Conservation (phyloP, 2,888 invertebrate species). For the Salpingus planirostris region DNA sequence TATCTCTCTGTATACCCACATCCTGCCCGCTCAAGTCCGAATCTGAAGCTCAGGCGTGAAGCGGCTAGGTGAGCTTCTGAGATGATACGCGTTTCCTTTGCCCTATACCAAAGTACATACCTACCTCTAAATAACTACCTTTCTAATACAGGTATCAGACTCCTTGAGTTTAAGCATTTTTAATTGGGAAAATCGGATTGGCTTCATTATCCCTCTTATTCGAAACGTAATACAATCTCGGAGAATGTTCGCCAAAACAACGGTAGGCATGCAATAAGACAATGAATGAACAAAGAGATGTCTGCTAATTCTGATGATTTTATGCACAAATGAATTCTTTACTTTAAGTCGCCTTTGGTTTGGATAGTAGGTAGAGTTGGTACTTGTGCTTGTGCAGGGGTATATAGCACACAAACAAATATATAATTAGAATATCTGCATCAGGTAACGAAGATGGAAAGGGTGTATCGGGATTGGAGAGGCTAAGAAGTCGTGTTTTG, state of each 20-base stretch:
- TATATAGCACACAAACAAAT: conserved; percentile 18
- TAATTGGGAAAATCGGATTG: conserved; percentile 46
- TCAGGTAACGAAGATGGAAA: conserved; percentile 20
- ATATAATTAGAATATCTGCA: conserved; percentile 23
- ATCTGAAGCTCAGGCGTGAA: too few species aligned
- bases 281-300: conserved; percentile 28
- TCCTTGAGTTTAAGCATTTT: conserved; percentile 36
- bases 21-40: too few species aligned
- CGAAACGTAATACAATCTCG: conserved; percentile 31
- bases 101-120: too few species aligned
- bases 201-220: conserved; percentile 40
- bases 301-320: conserved; percentile 32
- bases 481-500: conserved; percentile 27
- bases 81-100: too few species aligned
- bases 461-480: conserved; percentile 25
- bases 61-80: too few species aligned
- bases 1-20: conserved; percentile 7
- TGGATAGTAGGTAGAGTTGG: too few species aligned
- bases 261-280: conserved; percentile 28
- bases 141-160: conserved; percentile 23
- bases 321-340: conserved; percentile 33
- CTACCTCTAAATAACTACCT: conserved; percentile 1
- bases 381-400: conserved; percentile 10
- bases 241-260: conserved; percentile 24
- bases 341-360: conserved; percentile 14